phyloP scores from a whole-genome alignment of 2,797 vertebrate genomes.

The Cetoscarus ocellatus region DNA sequence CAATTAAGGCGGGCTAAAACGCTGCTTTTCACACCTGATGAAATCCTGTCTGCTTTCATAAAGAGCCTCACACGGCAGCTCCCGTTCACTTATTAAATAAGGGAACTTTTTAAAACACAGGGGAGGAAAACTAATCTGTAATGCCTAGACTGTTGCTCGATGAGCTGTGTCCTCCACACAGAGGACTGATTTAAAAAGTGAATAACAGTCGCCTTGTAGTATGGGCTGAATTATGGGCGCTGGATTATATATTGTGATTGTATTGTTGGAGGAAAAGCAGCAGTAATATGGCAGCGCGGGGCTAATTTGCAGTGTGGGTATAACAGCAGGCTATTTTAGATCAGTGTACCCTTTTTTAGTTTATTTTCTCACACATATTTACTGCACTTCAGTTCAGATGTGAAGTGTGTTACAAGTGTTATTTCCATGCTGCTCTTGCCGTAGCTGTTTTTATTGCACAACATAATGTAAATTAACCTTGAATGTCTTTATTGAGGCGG shows the following conservation, averaged over 20 bases:
- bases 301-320: background rate
- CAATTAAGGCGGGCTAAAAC: slow-evolving; percentile 92
- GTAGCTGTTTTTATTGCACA: too few species aligned
- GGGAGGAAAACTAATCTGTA: slow-evolving; percentile 82
- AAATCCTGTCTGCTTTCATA: slow-evolving; percentile 89
- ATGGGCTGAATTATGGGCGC: slow-evolving; percentile 25
- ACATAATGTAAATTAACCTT: too few species aligned
- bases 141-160: slow-evolving; percentile 58
- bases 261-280: background rate
- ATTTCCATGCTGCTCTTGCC: too few species aligned
- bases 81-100: slow-evolving; percentile 90
- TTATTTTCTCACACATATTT: background rate
- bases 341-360: background rate
- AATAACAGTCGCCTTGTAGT: slow-evolving; percentile 26
- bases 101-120: slow-evolving; percentile 82
- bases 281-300: background rate
- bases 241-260: background rate
- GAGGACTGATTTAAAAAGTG: slow-evolving; percentile 40
- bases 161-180: slow-evolving; percentile 59
- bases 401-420: background rate
- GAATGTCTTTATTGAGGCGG: too few species aligned
- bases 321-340: background rate
- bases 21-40: slow-evolving; percentile 91
- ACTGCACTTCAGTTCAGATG: background rate
- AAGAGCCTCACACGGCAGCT: slow-evolving; percentile 81